Percentiles rank a stretch among this genome's conserved stretches.
Conservation (phyloP, 2,888 invertebrate species). For the Scaptomyza parva region DNA sequence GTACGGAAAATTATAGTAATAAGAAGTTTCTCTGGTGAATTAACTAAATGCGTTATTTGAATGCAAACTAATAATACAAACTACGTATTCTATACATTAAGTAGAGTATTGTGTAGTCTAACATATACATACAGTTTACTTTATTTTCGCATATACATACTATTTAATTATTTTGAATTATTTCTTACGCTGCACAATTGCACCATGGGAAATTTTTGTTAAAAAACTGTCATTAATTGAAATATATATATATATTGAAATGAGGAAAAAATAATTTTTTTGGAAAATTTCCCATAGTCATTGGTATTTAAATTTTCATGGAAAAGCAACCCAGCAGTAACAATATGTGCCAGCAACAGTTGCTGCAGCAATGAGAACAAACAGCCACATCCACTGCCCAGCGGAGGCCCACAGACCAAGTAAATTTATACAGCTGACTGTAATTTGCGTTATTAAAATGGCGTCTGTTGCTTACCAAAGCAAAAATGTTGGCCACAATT, state of each 20-base stretch:
- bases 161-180: slow-evolving; percentile 44
- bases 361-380: slow-evolving; percentile 45
- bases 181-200: slow-evolving; percentile 14
- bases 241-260: too few relatives aligned
- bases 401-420: slow-evolving; percentile 18
- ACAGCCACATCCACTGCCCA: slow-evolving; percentile 16
- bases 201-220: too few relatives aligned
- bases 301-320: slow-evolving; percentile 28
- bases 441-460: slow-evolving; percentile 78
- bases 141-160: slow-evolving; percentile 10
- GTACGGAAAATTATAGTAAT: too few relatives aligned
- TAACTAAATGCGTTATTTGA: not conserved
- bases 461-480: slow-evolving; percentile 74
- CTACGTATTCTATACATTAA: not conserved
- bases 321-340: slow-evolving; percentile 45
- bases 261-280: too few relatives aligned
- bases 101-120: slow-evolving; percentile 3
- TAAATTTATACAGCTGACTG: slow-evolving; percentile 67
- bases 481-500: slow-evolving; percentile 41
- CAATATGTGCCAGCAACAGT: slow-evolving; percentile 74
- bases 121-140: not conserved
- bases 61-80: not conserved
- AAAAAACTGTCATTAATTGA: too few relatives aligned
- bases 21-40: not conserved
- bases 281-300: too few relatives aligned